Percentiles rank a stretch among this genome's conserved stretches.
Conservation (phyloP, 30 jellyfish, hydroid and myxozoan species). For the Cassiopea xamachana region DNA sequence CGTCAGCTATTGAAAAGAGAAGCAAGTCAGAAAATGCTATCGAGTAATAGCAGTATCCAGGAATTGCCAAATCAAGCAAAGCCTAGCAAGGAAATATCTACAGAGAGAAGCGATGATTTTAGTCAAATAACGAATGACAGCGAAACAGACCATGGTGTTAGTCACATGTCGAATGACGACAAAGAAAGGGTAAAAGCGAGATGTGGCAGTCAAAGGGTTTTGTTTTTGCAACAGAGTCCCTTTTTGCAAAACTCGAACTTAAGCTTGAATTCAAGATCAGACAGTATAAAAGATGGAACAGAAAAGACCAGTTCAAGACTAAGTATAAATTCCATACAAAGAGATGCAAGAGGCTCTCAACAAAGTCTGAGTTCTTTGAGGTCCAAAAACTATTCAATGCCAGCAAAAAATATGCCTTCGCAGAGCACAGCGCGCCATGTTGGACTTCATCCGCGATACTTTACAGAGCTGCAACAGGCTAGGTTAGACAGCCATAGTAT, state of each 20-base stretch:
- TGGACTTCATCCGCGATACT: background rate
- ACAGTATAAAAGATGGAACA: background rate
- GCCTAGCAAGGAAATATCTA: background rate
- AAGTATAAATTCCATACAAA: conserved; percentile 2
- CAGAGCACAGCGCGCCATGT: background rate
- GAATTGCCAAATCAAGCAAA: background rate
- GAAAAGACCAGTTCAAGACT: conserved; percentile 4
- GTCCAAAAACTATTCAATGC: background rate
- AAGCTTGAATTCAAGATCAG: background rate
- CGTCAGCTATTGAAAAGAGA: conserved; percentile 57
- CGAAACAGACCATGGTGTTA: background rate
- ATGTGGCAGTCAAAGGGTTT: background rate
- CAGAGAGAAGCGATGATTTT: background rate
- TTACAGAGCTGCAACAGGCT: background rate
- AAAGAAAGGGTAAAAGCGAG: background rate
- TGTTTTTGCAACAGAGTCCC: background rate
- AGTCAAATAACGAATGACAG: background rate
- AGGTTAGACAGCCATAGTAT: conserved; percentile 24
- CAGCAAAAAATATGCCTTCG: background rate
- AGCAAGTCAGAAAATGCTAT: background rate
- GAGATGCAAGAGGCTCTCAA: conserved; percentile 14
- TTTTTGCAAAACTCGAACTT: background rate
- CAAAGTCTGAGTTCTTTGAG: conserved; percentile 33
- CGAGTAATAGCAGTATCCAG: background rate
- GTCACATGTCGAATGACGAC: background rate